Base-by-base conservation (phyloP, 2,888 invertebrate species). In the Sabatieria punctata region DNA sequence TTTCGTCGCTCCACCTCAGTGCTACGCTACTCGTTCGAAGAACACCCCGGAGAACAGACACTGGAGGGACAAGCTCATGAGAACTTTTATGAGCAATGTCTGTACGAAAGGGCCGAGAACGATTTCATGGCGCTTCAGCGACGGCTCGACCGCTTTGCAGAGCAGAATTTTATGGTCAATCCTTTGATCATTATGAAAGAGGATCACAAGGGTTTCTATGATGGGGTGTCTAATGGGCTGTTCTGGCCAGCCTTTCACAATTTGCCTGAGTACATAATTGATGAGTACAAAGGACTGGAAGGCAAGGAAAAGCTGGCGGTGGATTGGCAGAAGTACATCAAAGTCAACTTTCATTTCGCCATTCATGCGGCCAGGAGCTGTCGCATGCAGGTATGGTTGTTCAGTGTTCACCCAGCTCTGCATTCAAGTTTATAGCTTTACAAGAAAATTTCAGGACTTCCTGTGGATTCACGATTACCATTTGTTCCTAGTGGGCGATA, bases 381-480 rank as follows among this genome's bases (percentile, higher is more conserved):
- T 49, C 55, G 60, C 6, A 57, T 60, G 1, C 61, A 61, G 47
- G 54, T 51, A 15, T 18, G 41, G 15, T 21, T 22, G 13, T 37
- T 37, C 37, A 6, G 6, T 6, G 13, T 6, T 37, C 37, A 18
- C 37, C 18, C 19, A 6, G 13, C n/a, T 24, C 3, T 39, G 4
- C 19, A 30, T 4, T 15, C 8, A 15, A 30, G 15, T 30, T 30
- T 30, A 30, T 30, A 15, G 30, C 8, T 30, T 11, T 30, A 30
- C n/a, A n/a, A n/a, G n/a, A n/a, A n/a, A n/a, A n/a, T 44, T 38
- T 38, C 51, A 15, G 35, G 85, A 86, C 0, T 76, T 89, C 48
- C 78, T 89, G 2, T 89, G 89, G 89, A 77, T 89, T 23, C 89
- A 89, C 62, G 89, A 89, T 65, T 89, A 89, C 65, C 88, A 89